Percentiles rank a stretch among this genome's conserved stretches.
phyloP scores from a whole-genome alignment of 2,113 vertebrate genomes.

The Phycodurus eques region DNA sequence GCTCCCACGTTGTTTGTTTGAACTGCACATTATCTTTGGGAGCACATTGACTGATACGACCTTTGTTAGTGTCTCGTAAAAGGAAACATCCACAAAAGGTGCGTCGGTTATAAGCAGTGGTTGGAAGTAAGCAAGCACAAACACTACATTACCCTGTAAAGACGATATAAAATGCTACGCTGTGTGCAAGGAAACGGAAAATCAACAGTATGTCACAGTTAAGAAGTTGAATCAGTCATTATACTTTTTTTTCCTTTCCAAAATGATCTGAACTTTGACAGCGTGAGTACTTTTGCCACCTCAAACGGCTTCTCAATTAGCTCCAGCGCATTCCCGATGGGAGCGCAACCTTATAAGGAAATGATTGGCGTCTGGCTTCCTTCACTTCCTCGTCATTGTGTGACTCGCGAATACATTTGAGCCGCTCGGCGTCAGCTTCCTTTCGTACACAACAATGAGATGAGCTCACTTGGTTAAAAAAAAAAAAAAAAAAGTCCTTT shows the following conservation, averaged over 20 bases:
- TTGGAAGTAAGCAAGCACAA: not conserved
- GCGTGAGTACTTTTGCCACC: too few relatives aligned
- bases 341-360: conserved; percentile 43
- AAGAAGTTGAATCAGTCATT: too few relatives aligned
- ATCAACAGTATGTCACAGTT: too few relatives aligned
- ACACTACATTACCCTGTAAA: not conserved
- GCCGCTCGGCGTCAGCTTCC: conserved; percentile 29
- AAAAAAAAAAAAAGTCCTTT: not conserved
- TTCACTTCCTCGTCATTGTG: not conserved
- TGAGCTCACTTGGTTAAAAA: conserved; percentile 18
- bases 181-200: too few relatives aligned
- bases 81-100: not conserved
- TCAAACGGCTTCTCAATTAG: too few relatives aligned
- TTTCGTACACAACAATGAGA: conserved; percentile 19
- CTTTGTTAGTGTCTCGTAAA: not conserved
- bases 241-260: too few relatives aligned
- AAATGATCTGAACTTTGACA: too few relatives aligned
- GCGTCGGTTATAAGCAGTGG: not conserved
- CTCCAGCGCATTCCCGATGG: not conserved
- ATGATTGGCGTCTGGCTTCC: conserved; percentile 5
- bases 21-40: not conserved
- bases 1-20: conserved; percentile 16
- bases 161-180: too few relatives aligned
- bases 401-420: conserved; percentile 6
- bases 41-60: not conserved